phyloP scores from a whole-genome alignment of 2,797 vertebrate species.

The Tamandua tetradactyla region DNA sequence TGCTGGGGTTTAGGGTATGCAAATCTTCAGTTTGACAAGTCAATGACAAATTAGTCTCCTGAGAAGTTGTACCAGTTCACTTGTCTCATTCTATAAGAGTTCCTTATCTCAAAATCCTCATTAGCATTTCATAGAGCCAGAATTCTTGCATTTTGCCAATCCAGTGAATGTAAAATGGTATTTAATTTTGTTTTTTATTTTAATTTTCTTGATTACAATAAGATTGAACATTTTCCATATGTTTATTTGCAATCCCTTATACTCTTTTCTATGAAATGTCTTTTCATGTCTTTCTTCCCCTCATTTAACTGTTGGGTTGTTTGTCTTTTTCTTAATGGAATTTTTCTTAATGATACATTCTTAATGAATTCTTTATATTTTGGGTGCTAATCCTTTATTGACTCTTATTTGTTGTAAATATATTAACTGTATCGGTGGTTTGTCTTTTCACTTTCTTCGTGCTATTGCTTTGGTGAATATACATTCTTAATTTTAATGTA shows the following conservation, averaged over 20 bases:
- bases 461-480: not conserved
- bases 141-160: not conserved
- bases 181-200: not conserved
- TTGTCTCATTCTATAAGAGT: not conserved
- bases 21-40: not conserved
- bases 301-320: not conserved
- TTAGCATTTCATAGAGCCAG: not conserved
- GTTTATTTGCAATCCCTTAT: not conserved
- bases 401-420: constrained; percentile 9
- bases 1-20: not conserved
- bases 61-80: not conserved
- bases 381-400: constrained; percentile 23
- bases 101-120: not conserved
- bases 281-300: not conserved
- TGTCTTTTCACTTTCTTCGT: constrained; percentile 5
- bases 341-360: not conserved
- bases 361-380: not conserved
- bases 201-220: not conserved
- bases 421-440: constrained; percentile 32
- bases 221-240: not conserved
- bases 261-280: not conserved
- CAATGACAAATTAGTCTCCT: not conserved
- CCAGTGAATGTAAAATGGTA: not conserved
- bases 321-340: constrained; percentile 41
- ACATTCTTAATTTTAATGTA: constrained; percentile 55